Base-by-base conservation (phyloP, 2,113 vertebrate species). In the Pseudorhombus dupliciocellatus region DNA sequence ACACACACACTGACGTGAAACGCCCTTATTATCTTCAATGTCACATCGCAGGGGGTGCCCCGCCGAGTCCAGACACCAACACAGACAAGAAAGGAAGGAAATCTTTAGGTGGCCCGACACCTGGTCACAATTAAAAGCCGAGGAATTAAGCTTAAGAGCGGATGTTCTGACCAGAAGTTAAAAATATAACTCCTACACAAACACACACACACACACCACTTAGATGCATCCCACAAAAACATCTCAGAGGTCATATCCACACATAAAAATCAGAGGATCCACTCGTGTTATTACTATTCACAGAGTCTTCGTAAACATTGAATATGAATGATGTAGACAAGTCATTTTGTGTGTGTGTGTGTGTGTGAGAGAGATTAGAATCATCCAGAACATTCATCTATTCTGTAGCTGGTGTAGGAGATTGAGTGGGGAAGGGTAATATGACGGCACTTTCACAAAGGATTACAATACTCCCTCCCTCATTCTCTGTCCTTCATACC, bases 301-400 rank as follows among this genome's bases (percentile, higher is more conserved):
- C 44, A 11, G 55, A 16, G 40, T 83, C 58, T 84, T 55, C 84
- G 79, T 73, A 73, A 80, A 85, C 76, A 84, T 73, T 62, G 81
- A 78, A 81, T 85, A 85, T 88, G 69, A 88, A 89, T 71, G 53
- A 76, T 50, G 40, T 34, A 64, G 66, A 61, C 75, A 72, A 64
- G 69, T 15, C 7, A 11, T 58, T 68, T 44, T 65, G 56, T 52
- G 46, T 52, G 62, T 42, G 2, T 64, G 18, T 8, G 46, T 16
- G 14, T 18, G n/a, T 55, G 50, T 77, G 63, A 51, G 65, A 58
- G 72, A 87, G 79, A 91, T 86, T 89, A 88, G 80, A 90, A 89
- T 92, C 85, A 70, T 74, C 65, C 66, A 75, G 85, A 83, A 84
- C 83, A 87, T 92, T 92, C 86, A 88, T 91, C 83, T 90, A 81